Conservation (phyloP, 2,888 invertebrate species). For the Mythimna loreyi region DNA sequence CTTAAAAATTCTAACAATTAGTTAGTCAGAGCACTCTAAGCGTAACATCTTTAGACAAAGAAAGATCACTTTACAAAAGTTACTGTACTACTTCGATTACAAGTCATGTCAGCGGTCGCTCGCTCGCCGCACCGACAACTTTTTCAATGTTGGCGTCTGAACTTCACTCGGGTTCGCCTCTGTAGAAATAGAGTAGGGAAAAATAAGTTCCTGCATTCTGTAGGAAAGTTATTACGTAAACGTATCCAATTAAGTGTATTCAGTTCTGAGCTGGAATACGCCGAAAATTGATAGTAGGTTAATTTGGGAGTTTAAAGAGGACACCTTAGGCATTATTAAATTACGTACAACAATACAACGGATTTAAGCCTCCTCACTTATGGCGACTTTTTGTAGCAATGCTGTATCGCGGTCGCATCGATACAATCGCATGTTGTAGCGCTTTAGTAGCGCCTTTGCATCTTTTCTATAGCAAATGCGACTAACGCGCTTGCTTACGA, state of each 20-base stretch:
- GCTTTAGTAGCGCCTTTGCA: no score
- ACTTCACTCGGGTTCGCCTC: conserved; percentile 30
- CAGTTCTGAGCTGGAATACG: conserved; percentile 18
- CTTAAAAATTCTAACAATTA: conserved; percentile 11
- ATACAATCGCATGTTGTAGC: no score
- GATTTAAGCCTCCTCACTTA: no score
- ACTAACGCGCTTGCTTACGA: no score
- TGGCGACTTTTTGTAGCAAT: no score
- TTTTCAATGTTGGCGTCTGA: conserved; percentile 48
- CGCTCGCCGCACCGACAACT: conserved; percentile 35
- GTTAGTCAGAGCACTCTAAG: conserved; percentile 16
- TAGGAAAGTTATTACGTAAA: conserved; percentile 35
- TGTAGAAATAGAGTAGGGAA: conserved; percentile 43
- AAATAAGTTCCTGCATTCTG: conserved; percentile 36
- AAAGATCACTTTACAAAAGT: conserved; percentile 46
- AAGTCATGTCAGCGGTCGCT: conserved; percentile 32
- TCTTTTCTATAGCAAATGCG: no score
- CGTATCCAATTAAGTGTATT: conserved; percentile 38
- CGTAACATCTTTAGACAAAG: conserved; percentile 40
- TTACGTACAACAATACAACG: background rate
- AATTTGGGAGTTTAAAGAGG: no score
- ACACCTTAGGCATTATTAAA: background rate
- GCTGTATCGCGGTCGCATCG: no score
- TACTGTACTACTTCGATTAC: conserved; percentile 38
- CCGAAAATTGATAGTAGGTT: conserved; percentile 1